These are phyloP conservation scores for Pristis pectinata DNA, from an alignment of 2,797 vertebrate species.

Conservation along the genomic window DNA sequence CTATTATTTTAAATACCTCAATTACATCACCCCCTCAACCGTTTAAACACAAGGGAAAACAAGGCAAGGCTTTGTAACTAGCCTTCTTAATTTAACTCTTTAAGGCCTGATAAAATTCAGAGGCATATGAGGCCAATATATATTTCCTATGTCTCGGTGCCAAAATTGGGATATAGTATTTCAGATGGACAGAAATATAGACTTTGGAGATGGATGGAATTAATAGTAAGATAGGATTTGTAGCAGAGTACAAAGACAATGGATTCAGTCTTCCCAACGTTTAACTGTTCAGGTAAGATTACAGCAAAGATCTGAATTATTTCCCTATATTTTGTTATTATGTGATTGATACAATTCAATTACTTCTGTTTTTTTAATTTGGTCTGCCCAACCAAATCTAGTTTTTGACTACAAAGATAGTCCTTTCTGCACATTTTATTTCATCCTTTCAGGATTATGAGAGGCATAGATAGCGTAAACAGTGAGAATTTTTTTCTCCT, in stretches of 20 bases:
- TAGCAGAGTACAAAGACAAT: neutral
- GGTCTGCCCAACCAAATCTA: neutral
- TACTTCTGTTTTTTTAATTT: neutral
- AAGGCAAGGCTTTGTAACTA: neutral
- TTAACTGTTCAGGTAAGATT: neutral
- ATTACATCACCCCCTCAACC: conserved; percentile 2
- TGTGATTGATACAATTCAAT: neutral
- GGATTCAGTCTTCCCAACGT: neutral
- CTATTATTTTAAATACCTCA: conserved; percentile 19
- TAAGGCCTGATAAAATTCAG: neutral
- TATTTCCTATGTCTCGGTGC: neutral
- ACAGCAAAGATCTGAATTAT: neutral
- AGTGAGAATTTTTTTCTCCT: no score
- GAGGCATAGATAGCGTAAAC: no score
- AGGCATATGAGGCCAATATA: neutral
- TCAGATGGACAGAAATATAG: neutral
- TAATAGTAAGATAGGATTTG: neutral
- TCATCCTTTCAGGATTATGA: neutral
- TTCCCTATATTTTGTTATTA: neutral
- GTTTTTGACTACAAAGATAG: neutral
- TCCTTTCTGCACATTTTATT: neutral
- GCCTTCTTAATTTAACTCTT: conserved; percentile 5
- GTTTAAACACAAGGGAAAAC: neutral
- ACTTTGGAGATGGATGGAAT: neutral
- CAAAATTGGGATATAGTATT: neutral